Evolutionary conservation across 2,113 vertebrate genomes (phyloP), one percentile per base, ranked within the genome.

Genomic region (Piprites chloris): DNA sequence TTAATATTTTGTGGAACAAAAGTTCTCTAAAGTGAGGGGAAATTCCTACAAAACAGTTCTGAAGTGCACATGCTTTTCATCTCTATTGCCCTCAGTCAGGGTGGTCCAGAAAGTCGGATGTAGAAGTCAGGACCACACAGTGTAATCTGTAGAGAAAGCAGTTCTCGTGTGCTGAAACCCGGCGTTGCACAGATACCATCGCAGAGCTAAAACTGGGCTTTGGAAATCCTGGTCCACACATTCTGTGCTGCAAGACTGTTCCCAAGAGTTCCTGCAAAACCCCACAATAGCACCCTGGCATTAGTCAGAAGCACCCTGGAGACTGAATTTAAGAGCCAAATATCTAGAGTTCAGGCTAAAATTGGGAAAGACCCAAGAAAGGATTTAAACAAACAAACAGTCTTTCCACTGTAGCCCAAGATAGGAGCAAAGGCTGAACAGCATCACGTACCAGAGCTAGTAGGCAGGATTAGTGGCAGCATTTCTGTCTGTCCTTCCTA

Each of bases 261-360:
- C 72, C 65, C 26, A 8, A 81, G 61, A 58, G 65, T 72, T 94
- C 80, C 76, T 37, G 49, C 90, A 93, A 95, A 93, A 49, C 22
- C 86, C 88, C 66, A 87, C 79, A 78, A 72, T 42, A 92, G 92
- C 83, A 86, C 83, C 85, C 47, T 87, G 69, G 92, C 68, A 95
- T 96, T 94, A 94, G 82, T 93, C 82, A 94, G 92, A 93, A 94
- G 72, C 78, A 78, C 76, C 49, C 85, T 86, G 93, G 92, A 88
- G 90, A 84, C 5, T 61, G 37, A 71, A 86, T 74, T 90, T 65
- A 52, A 71, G 76, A 92, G 92, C 56, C 93, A 96, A 93, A 74
- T 83, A 96, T 68, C 85, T 88, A 82, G 68, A 93, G 80, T 81
- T 87, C 88, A 96, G 88, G 69, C 88, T 85, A 75, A 92, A 92